These are phyloP conservation scores for Microtus richardsoni DNA, from an alignment of 2,113 vertebrate genomes.

Conservation along the genomic window DNA sequence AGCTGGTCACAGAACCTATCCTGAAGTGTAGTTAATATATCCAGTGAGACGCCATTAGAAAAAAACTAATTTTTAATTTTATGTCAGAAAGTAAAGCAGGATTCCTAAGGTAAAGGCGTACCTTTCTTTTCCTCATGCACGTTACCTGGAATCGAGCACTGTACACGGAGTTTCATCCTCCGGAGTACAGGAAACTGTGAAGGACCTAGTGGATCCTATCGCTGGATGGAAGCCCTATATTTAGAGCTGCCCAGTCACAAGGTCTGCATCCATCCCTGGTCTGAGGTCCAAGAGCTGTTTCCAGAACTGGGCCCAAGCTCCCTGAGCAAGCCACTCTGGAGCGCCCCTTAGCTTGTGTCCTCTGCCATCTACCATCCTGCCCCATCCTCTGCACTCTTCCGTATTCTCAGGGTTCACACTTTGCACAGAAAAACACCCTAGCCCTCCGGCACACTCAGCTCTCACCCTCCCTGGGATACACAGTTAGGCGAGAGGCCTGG, in stretches of 20 bases:
- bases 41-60: not conserved
- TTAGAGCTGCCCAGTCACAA: rapidly evolving
- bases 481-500: not conserved
- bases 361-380: not conserved
- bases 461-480: not conserved
- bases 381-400: rapidly evolving
- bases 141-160: rapidly evolving
- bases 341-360: not conserved
- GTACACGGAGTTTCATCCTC: rapidly evolving
- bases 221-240: not conserved
- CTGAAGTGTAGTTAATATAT: not conserved
- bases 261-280: not conserved
- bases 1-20: not conserved
- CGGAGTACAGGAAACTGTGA: rapidly evolving
- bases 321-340: not conserved
- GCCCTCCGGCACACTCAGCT: not conserved
- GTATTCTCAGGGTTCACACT: too few species aligned
- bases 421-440: not conserved
- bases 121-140: not conserved
- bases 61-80: not conserved
- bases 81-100: not conserved
- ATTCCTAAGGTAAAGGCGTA: not conserved
- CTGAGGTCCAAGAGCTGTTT: not conserved
- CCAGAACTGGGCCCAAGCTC: rapidly evolving
- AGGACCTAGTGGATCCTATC: too few species aligned